Evolutionary conservation across 2,797 vertebrate species (phyloP).

Genomic region (Gadopsis marmoratus): DNA sequence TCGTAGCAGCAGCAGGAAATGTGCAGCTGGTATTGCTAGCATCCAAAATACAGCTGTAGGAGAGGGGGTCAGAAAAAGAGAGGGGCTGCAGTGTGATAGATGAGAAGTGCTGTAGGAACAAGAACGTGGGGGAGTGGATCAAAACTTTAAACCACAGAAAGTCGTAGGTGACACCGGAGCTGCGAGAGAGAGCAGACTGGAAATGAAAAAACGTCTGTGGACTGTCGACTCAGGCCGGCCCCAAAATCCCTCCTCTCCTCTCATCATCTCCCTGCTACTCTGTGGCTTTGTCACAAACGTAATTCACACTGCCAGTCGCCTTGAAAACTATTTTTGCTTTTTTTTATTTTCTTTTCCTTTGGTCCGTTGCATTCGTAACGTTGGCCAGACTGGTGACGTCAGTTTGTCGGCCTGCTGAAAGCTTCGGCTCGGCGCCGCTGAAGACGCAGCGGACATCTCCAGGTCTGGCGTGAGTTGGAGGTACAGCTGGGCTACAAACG

Average conservation of each 20-base stretch:
- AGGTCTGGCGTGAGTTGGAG: background rate
- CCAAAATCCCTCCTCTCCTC: background rate
- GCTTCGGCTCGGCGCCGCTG: background rate
- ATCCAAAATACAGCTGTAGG: constrained; percentile 8
- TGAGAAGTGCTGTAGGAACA: constrained; percentile 6
- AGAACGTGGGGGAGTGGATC: constrained; percentile 1
- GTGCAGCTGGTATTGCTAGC: background rate
- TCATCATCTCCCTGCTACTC: background rate
- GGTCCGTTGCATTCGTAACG: background rate
- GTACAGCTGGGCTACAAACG: background rate
- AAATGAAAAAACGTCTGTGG: constrained; percentile 4
- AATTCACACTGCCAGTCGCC: background rate
- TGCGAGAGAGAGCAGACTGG: background rate
- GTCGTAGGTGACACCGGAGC: background rate
- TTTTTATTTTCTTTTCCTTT: too few species aligned
- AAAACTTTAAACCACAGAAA: constrained; percentile 18
- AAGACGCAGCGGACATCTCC: background rate
- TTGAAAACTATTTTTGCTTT: constrained; percentile 1
- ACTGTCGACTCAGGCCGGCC: background rate
- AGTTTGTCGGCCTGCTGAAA: constrained; percentile 1
- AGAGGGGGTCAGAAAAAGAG: background rate
- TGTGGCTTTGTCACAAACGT: background rate
- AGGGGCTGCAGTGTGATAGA: constrained; percentile 2
- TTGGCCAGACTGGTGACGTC: background rate
- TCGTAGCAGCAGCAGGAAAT: background rate